Evolutionary conservation across 2,113 vertebrate species (phyloP), one percentile per base, ranked within the genome.

Genomic region (Cranoglanis bouderius): DNA sequence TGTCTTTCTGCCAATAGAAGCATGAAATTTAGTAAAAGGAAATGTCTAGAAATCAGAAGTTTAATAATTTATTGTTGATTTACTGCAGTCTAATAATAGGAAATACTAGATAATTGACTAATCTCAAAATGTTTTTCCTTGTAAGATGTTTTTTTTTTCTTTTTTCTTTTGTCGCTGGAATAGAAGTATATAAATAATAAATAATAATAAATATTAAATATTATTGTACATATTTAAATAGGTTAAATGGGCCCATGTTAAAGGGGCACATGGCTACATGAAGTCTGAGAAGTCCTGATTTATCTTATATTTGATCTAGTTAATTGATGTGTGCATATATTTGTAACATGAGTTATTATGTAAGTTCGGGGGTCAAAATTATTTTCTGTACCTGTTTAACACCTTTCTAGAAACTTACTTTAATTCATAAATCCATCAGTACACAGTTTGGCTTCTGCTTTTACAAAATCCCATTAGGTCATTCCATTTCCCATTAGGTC

Each of bases 371-470:
- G 7, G 7, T 82, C 46, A 0, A 51, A 8, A 51, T 32, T 9
- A 24, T 10, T 82, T 21, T 57, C 51, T 81, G 13, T 38, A 6
- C 32, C 51, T 13, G 32, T 82, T 35, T 57, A 57, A 59, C 18
- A 82, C 51, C 19, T 78, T 43, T 43, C 18, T 14, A n/a, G 12
- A 35, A 0, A 1, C 38, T 53, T 21, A 29, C 38, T 32, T 72
- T 24, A 49, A 26, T 57, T 19, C 55, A 32, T 61, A 19, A 77
- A 86, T 78, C 85, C 59, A 10, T 86, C 85, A 78, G 72, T 46
- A 35, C 38, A 43, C 38, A 43, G 57, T 86, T 32, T 43, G 16
- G 4, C 85, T 13, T 19, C 4, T 32, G 85, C 40, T 43, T 46
- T 32, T 67, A 43, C 43, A 55, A 74, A 43, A 61, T 43, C 70